Evolutionary conservation across 1,140 invertebrate genomes (phyloP).

Genomic region (Leptopilina boulardi): DNA sequence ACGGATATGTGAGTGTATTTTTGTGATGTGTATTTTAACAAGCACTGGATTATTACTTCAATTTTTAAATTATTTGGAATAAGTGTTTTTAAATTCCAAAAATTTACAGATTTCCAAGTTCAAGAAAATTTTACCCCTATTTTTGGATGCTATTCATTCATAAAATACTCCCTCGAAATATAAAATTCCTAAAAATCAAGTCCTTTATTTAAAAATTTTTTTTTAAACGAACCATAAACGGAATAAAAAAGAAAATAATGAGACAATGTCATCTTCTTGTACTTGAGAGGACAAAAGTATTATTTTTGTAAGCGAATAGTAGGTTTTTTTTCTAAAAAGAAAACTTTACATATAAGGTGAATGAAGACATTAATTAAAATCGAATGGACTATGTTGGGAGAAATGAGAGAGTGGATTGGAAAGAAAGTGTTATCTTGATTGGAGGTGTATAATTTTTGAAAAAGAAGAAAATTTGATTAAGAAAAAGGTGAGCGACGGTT

Average conservation of each 20-base stretch:
- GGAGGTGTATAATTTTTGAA: not conserved
- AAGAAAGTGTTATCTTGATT: conserved; percentile 21
- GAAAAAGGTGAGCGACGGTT: conserved; percentile 33
- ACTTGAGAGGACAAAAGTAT: not conserved
- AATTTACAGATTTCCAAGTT: no score
- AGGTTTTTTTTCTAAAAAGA: no score
- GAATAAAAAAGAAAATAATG: not conserved
- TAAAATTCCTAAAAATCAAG: no score
- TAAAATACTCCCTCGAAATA: no score
- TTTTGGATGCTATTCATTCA: no score
- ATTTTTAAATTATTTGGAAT: no score
- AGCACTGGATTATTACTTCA: no score
- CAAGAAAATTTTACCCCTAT: no score
- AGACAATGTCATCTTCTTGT: not conserved
- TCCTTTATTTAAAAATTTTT: no score
- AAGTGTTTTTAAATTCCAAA: no score
- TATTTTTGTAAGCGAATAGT: not conserved
- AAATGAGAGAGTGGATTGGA: conserved; percentile 14
- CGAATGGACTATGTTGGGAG: not conserved
- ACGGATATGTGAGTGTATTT: not conserved
- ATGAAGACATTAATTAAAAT: conserved; percentile 9
- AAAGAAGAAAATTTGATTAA: not conserved
- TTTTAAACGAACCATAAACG: no score
- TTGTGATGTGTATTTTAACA: not conserved
- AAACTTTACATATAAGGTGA: no score